Percentiles rank a stretch among this genome's conserved stretches.
Conservation (phyloP, 2,113 vertebrate species). For the Menura novaehollandiae region DNA sequence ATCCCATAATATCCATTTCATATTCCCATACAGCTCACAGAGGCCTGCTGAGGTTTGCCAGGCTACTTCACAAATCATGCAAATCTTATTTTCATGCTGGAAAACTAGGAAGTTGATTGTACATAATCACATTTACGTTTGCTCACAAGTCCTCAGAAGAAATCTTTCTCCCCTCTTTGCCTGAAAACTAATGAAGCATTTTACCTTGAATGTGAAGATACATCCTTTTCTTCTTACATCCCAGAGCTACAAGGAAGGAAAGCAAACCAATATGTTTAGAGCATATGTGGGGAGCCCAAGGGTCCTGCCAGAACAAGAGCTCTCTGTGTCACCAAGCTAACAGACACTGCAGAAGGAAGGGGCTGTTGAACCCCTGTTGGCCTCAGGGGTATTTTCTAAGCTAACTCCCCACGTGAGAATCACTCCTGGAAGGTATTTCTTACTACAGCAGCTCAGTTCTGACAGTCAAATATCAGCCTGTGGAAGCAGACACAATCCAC, state of each 20-base stretch:
- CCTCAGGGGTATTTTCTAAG: not conserved
- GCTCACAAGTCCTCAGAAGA: not conserved
- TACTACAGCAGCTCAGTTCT: not conserved
- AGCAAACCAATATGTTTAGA: not conserved
- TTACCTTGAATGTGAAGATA: slow-evolving; percentile 91
- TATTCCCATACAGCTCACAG: not conserved
- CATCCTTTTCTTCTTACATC: slow-evolving; percentile 93
- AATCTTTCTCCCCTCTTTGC: not conserved
- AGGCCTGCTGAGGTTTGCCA: not conserved
- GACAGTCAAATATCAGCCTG: not conserved
- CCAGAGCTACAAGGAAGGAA: slow-evolving; percentile 83
- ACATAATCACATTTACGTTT: not conserved
- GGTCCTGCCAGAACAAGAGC: not conserved
- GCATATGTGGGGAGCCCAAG: not conserved
- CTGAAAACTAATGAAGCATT: not conserved
- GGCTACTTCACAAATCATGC: accelerated
- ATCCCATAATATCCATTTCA: not conserved
- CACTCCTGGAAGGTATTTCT: not conserved
- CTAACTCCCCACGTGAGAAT: not conserved
- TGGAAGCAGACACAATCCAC: not conserved
- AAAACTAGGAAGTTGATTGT: not conserved
- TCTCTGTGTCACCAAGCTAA: not conserved
- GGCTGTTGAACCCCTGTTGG: not conserved
- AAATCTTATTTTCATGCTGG: not conserved
- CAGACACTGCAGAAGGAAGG: not conserved